A percentile compares a stretch with the other conserved stretches of the same genome.
These are phyloP conservation scores for Triplophysa dalaica DNA, from an alignment of 2,113 vertebrate genomes.

Conservation along the genomic window DNA sequence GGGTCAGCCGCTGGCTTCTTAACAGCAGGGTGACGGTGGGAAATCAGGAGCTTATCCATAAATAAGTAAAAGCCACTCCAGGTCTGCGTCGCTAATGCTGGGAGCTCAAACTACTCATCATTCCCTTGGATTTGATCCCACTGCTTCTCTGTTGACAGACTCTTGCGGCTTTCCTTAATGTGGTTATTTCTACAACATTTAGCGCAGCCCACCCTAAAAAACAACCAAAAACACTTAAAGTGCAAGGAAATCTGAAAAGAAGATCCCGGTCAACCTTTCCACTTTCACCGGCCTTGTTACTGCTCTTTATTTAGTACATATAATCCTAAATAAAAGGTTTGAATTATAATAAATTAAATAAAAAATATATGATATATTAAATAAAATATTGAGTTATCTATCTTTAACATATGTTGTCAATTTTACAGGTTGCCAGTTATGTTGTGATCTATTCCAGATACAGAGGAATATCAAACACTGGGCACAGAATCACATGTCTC, in stretches of 20 bases:
- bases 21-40: constrained; percentile 59
- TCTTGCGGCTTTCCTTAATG: neutral
- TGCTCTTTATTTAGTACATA: neutral
- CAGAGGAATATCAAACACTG: constrained; percentile 43
- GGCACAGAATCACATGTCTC: constrained; percentile 37
- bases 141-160: neutral
- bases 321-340: no score
- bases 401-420: no score
- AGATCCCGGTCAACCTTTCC: constrained; percentile 9
- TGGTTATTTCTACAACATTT: neutral
- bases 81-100: constrained; percentile 43
- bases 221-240: neutral
- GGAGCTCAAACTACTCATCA: neutral
- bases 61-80: constrained; percentile 58
- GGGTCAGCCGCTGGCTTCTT: neutral
- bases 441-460: constrained; percentile 28
- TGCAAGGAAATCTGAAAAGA: neutral
- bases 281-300: neutral
- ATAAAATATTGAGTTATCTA: no score
- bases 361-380: no score
- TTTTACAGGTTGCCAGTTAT: constrained; percentile 34
- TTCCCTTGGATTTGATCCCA: constrained; percentile 24
- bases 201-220: neutral
- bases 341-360: no score
- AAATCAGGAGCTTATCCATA: constrained; percentile 61